Evolutionary conservation across 2,113 vertebrate species (phyloP), one percentile per base, ranked within the genome.

Genomic region (Malurus alboscapulatus): DNA sequence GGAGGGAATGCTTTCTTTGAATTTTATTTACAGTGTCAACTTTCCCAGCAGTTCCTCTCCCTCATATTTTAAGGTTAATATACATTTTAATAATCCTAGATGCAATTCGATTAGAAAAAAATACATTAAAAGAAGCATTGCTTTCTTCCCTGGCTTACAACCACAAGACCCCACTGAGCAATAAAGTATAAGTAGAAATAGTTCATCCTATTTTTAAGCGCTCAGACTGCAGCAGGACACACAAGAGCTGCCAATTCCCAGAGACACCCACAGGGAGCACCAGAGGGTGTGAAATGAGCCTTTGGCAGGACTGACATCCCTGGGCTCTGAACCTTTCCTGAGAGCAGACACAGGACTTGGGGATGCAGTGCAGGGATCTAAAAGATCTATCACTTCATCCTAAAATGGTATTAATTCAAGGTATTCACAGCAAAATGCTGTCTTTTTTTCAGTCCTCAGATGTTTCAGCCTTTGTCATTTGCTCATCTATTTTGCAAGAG

Each of bases 191-290:
- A 66, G 24, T 2, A 69, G 54, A 58, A 89, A 27, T 40, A 50
- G 21, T 45, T 57, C 13, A 7, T 25, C 24, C 19, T 59, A 10
- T 45, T 71, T 67, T 27, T 36, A 40, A 40, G 34, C 24, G 75
- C 40, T 67, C 34, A 30, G 59, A 4, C 14, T 66, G 82, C 67
- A 65, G 47, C 1, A 50, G 58, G 45, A 84, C 69, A 20, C 30
- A 22, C 17, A 73, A 73, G 5, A 38, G 38, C 40, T 73, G 50
- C 53, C 66, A 61, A 14, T 82, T 67, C 83, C 63, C 51, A 81
- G 47, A 81, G 57, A 87, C 50, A 87, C 81, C 87, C 42, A 54
- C 74, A 91, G 84, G 89, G 91, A 87, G 91, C 94, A 91, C 78
- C 63, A 76, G 53, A 85, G 72, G 30, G 47, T 47, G 45, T 6